phyloP scores from a whole-genome alignment of 1,140 invertebrate genomes.

The Neelides sp. region DNA sequence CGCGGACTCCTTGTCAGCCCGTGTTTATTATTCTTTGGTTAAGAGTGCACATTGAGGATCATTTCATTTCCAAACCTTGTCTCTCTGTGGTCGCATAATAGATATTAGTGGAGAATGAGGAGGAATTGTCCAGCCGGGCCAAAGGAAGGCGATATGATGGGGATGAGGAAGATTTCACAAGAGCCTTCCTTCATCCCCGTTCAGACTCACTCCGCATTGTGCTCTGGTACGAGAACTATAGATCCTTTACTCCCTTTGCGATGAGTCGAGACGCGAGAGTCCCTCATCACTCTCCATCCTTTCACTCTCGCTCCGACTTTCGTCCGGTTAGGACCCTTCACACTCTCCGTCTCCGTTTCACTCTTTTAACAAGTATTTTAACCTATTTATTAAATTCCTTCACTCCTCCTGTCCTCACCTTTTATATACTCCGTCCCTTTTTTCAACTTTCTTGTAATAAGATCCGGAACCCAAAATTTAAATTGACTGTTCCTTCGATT shows the following conservation, averaged over 20 bases:
- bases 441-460: neutral
- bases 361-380: neutral
- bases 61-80: too few species aligned
- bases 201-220: neutral
- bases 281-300: neutral
- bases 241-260: neutral
- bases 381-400: neutral
- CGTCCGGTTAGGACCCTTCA: neutral
- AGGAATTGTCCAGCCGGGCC: neutral
- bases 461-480: too few species aligned
- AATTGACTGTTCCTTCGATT: too few species aligned
- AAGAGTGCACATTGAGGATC: too few species aligned
- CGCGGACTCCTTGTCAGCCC: too few species aligned
- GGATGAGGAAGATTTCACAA: neutral
- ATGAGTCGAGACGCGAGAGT: neutral
- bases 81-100: too few species aligned
- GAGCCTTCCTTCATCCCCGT: slow-evolving; percentile 2
- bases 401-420: neutral
- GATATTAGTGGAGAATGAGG: too few species aligned
- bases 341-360: neutral
- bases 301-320: neutral
- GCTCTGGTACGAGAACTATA: neutral
- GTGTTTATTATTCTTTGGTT: too few species aligned
- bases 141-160: neutral
- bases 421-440: neutral